These are phyloP conservation scores for Prionace glauca DNA, from an alignment of 2,797 vertebrate genomes.

Conservation along the genomic window DNA sequence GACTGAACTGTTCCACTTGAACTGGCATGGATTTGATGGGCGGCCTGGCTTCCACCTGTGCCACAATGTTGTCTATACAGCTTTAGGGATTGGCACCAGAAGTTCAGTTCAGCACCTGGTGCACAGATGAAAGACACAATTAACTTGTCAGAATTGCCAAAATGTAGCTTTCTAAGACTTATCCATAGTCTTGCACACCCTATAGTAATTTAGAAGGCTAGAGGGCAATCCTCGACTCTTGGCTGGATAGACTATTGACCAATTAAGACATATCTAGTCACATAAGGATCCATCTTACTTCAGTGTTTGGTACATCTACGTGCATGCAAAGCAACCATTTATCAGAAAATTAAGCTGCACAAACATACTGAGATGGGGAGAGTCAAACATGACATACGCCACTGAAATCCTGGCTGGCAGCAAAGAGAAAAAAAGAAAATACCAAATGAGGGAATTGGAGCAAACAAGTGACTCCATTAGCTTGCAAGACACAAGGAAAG, in stretches of 20 bases:
- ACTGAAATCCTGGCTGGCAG: background rate
- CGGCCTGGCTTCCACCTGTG: no score
- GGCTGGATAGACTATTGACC: background rate
- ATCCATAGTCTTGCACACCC: background rate
- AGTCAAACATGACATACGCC: background rate
- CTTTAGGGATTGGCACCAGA: background rate
- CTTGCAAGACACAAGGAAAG: background rate
- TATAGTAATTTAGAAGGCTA: background rate
- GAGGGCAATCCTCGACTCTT: background rate
- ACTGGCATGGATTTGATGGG: no score
- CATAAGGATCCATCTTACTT: background rate
- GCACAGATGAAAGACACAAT: background rate
- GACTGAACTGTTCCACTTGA: no score
- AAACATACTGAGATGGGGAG: background rate
- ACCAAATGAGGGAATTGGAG: background rate
- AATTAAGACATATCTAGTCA: background rate
- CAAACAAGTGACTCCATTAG: background rate
- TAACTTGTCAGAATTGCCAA: background rate
- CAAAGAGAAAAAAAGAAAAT: background rate
- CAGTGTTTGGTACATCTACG: background rate
- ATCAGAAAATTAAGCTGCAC: background rate
- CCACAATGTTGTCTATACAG: background rate
- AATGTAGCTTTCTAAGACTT: background rate
- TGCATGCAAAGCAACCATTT: background rate
- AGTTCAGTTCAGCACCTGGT: background rate